Conservation (phyloP, 2,888 invertebrate species). For the Omphaloscelis lunosa region DNA sequence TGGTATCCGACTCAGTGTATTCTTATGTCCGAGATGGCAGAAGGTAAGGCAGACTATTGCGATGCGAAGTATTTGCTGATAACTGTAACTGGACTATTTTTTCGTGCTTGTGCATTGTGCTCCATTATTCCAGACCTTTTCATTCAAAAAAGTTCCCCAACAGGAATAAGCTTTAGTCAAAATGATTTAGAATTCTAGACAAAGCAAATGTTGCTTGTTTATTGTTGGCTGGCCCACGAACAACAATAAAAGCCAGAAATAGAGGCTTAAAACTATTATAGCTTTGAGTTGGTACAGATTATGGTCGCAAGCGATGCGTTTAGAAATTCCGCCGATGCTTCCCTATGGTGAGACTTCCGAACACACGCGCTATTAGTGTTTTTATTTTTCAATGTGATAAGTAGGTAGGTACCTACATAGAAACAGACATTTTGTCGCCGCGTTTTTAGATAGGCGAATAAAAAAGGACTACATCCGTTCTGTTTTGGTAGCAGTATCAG, state of each 20-base stretch:
- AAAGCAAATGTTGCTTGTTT: not conserved
- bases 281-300: constrained; percentile 1
- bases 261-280: constrained; percentile 7
- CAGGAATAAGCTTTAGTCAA: not conserved
- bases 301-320: not conserved
- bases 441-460: not conserved
- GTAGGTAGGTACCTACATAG: not conserved
- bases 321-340: constrained; percentile 9
- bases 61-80: not conserved
- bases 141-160: not conserved
- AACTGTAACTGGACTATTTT: not conserved
- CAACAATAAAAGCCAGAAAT: constrained; percentile 8
- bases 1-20: not conserved
- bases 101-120: not conserved
- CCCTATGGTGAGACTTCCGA: constrained; percentile 8
- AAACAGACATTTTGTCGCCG: not conserved
- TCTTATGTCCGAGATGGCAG: not conserved
- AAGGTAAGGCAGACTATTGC: not conserved
- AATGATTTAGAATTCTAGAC: not conserved
- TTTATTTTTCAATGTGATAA: not conserved
- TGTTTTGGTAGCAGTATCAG: not conserved
- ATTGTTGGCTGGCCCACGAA: not conserved
- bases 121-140: not conserved
- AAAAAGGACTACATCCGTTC: not conserved
- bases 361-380: not conserved